Base-by-base conservation (phyloP, 2,797 vertebrate species). In the Euphonia xanthogaster region DNA sequence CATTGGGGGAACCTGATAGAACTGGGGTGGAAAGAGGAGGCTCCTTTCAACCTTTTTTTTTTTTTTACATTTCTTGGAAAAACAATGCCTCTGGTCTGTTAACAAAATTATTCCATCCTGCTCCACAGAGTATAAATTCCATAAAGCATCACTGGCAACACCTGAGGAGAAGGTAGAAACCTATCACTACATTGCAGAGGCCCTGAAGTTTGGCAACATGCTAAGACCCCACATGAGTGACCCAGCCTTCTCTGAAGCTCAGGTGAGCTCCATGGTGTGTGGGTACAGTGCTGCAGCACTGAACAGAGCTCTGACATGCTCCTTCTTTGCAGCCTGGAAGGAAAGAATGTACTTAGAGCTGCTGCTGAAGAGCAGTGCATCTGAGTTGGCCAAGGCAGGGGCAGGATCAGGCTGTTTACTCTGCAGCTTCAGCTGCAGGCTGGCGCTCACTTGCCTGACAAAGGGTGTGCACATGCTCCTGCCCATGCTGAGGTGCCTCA, bases 201-300 rank as follows among this genome's bases (percentile, higher is more conserved):
- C 98, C 3, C 86, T 98, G 33, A 99, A 99, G 97, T 99, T 99
- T 95, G 98, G 98, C 8, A 98, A 98, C 14, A 98, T 98, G 71
- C 98, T 98, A 57, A 98, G 51, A 88, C 67, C 55, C 53, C 96
- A 18, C 24, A 97, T 99, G 37, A 58, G 37, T 42, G 98, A 99
- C 94, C 98, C 98, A 15, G 6, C 1, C 9, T 98, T 97, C 89
- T 96, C 95, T 15, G 31, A 47, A 6, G 51, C 70, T 14, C 70
- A 95, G 97, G 98, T 98, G 75, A 96, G 96, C 24, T n/a, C 45
- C 14, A 3, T 11, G 23, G 22, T 54, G 25, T 40, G 4, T 4
- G 7, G 24, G 37, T 71, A 39, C 45, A 87, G 10, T 31, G 47
- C 51, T 44, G 4, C 21, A 47, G 79, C 12, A 33, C 50, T 9